These are phyloP conservation scores for Phataginus tricuspis DNA, from an alignment of 2,797 vertebrate genomes.

Conservation along the genomic window DNA sequence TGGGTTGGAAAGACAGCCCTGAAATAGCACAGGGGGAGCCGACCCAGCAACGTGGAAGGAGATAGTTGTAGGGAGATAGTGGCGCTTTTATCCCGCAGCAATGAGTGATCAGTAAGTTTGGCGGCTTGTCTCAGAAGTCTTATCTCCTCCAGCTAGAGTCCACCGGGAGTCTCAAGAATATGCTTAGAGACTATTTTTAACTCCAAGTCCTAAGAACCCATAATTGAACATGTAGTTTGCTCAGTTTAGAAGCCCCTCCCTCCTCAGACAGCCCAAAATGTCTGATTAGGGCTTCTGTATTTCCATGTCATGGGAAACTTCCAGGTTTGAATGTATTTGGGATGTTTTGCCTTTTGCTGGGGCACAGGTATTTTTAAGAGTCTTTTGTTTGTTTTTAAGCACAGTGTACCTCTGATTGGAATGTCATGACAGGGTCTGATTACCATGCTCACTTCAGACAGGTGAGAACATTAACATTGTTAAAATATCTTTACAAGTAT, in stretches of 20 bases:
- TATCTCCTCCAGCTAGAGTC: conserved; percentile 38
- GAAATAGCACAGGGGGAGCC: conserved; percentile 14
- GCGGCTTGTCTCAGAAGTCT: neutral
- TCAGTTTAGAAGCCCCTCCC: neutral
- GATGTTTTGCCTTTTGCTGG: neutral
- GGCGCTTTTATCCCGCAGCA: neutral
- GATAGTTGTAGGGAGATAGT: neutral
- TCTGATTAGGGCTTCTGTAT: neutral
- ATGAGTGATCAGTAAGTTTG: neutral
- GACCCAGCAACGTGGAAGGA: neutral
- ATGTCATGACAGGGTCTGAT: neutral
- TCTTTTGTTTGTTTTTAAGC: neutral
- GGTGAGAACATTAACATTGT: neutral
- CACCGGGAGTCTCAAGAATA: neutral
- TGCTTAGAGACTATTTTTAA: conserved; percentile 72
- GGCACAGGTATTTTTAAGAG: neutral
- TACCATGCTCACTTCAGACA: neutral
- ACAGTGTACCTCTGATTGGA: neutral
- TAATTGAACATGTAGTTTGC: neutral
- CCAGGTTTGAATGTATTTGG: neutral
- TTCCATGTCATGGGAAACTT: neutral
- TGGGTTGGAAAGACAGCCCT: neutral
- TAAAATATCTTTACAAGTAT: neutral
- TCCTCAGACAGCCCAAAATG: neutral
- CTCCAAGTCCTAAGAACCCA: conserved; percentile 37